Conservation (phyloP, 2,113 vertebrate species). For the Leucopsar rothschildi region DNA sequence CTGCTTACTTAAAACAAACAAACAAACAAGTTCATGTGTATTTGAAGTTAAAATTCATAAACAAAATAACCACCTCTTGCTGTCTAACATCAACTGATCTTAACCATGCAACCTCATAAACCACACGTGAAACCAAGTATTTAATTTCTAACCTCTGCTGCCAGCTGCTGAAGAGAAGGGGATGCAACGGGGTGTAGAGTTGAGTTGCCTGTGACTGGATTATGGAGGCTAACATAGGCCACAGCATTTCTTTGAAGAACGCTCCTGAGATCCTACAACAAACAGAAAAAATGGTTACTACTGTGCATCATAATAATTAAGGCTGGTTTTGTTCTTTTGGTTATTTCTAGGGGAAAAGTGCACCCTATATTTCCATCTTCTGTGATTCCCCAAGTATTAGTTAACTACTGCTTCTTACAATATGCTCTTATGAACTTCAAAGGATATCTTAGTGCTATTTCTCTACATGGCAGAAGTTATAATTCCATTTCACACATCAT, state of each 20-base stretch:
- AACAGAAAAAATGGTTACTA: not conserved
- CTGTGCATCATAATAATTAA: not conserved
- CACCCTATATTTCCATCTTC: not conserved
- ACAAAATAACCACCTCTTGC: not conserved
- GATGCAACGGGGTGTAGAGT: conserved; percentile 80
- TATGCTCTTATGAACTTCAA: conserved; percentile 22
- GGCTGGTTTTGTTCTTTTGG: not conserved
- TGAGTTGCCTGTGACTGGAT: conserved; percentile 80
- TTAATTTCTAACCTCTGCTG: conserved; percentile 77
- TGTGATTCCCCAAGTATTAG: not conserved
- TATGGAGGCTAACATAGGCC: conserved; percentile 86
- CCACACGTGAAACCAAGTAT: not conserved
- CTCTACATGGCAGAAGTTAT: not conserved
- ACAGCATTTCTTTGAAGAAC: conserved; percentile 85
- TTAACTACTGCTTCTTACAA: not conserved
- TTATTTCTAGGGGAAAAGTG: not conserved
- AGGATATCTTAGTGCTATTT: not conserved
- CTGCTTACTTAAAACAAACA: not conserved
- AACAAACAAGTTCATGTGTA: not conserved
- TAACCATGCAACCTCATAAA: not conserved
- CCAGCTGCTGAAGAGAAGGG: conserved; percentile 86
- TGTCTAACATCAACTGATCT: not conserved
- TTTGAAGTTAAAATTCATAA: not conserved
- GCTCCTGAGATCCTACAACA: conserved; percentile 81
- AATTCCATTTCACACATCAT: conserved; percentile 33